Evolutionary conservation across 2,113 vertebrate genomes (phyloP).

Genomic region (Sinocyclocheilus rhinocerous): DNA sequence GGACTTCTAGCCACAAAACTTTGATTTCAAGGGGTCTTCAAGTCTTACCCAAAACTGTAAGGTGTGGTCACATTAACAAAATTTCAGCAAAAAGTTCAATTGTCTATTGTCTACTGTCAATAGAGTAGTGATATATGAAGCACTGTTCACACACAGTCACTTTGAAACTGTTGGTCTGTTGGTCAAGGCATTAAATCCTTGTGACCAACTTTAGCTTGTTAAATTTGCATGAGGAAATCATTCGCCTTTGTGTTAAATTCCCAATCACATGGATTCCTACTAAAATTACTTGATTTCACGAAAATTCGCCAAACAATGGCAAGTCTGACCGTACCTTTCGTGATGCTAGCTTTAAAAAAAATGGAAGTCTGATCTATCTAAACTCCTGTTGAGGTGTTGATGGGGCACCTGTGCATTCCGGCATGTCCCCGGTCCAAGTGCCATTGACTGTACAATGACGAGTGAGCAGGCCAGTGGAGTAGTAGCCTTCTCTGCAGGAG

Average conservation of each 20-base stretch:
- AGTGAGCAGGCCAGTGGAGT: constrained; percentile 89
- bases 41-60: too few species aligned
- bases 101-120: too few species aligned
- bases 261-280: neutral
- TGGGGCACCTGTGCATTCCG: constrained; percentile 87
- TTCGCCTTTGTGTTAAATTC: neutral
- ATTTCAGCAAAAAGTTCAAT: too few species aligned
- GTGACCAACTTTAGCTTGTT: neutral
- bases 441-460: constrained; percentile 94
- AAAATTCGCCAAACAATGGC: neutral
- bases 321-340: too few species aligned
- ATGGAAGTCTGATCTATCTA: neutral
- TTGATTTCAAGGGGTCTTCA: too few species aligned
- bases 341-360: neutral
- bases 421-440: constrained; percentile 92
- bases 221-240: neutral
- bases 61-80: too few species aligned
- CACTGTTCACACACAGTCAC: too few species aligned
- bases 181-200: neutral
- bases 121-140: too few species aligned
- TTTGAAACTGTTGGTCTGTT: too few species aligned
- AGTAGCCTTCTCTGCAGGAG: constrained; percentile 90
- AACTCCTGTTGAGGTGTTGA: neutral
- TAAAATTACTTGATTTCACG: too few species aligned
- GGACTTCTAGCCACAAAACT: too few species aligned